Evolutionary conservation across 2,113 vertebrate species (phyloP).

Genomic region (Syngnathoides biaculeatus): DNA sequence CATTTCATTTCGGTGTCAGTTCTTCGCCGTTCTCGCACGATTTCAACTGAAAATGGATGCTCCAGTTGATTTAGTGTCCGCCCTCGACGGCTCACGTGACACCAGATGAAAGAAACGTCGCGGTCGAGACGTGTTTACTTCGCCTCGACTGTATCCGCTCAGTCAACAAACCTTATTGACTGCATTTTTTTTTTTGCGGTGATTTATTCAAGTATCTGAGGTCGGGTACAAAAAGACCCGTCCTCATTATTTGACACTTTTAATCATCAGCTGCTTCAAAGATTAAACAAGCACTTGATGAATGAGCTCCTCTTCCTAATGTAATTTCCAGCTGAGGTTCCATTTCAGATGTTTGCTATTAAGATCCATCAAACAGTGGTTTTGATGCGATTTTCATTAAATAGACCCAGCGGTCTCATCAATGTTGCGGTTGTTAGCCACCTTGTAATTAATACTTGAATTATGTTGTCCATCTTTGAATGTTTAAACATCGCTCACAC

Average conservation of each 20-base stretch:
- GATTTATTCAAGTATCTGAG: neutral
- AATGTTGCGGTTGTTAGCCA: neutral
- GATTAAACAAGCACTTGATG: neutral
- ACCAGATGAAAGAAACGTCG: neutral
- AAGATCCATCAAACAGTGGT: neutral
- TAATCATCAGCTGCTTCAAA: neutral
- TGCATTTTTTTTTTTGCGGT: neutral
- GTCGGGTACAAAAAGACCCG: neutral
- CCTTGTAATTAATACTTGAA: neutral
- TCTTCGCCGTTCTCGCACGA: too few relatives aligned
- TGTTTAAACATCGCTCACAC: neutral
- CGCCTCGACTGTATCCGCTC: neutral
- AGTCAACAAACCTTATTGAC: neutral
- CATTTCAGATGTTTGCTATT: constrained; percentile 4
- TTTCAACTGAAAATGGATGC: too few relatives aligned
- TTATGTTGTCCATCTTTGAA: neutral
- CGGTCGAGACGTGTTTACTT: neutral
- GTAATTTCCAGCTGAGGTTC: neutral
- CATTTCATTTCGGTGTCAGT: too few relatives aligned
- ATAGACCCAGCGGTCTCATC: neutral
- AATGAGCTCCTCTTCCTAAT: neutral
- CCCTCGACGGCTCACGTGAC: neutral
- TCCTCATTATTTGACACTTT: neutral
- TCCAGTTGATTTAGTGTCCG: neutral
- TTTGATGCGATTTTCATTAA: neutral